Base-by-base conservation (phyloP, 2,797 vertebrate genomes). In the Gallinago stenura region DNA sequence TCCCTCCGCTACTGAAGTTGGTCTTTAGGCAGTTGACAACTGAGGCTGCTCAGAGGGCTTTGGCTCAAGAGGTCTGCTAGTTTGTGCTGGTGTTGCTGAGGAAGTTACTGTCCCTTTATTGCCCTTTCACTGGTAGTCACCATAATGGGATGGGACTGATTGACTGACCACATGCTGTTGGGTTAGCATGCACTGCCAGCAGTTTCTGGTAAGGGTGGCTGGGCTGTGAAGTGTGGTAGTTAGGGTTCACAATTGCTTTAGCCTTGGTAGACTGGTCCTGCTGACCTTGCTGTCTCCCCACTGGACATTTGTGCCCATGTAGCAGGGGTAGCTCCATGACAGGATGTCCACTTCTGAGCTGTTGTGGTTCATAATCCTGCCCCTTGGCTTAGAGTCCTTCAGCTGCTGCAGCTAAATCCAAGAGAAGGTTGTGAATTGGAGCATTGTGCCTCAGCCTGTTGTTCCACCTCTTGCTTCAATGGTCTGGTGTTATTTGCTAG, bases 301-400 rank as follows among this genome's bases (percentile, higher is more conserved):
- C 2, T 75, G 41, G 31, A 37, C 1, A 1, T 35, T 62, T 0
- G 5, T 77, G 83, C 7, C 24, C n/a, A 16, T 76, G 10, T 57
- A 61, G 41, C 4, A 7, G 37, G 31, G 12, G 6, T 3, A 5
- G 57, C 5, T 3, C 46, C 31, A 31, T 58, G 61, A 24, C 28
- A 48, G 26, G 0, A 0, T 33, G 43, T 54, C 45, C 0, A 0
- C 12, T 83, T 46, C 60, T 28, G 39, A 73, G 56, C 26, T 73
- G 22, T 57, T 85, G 28, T 7, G 5, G 25, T 69, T 72, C 19
- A 9, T 31, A 78, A 45, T 45, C 45, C 20, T 60, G 31, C n/a
- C n/a, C 8, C 4, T 25, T 66, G 58, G n/a, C 13, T 85, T 73
- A 4, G 19, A 60, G 33, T 33, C 26, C 51, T 87, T 93, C 68